A percentile compares a stretch with the other conserved stretches of the same genome.
phyloP scores from a whole-genome alignment of 2,888 invertebrate genomes.

The Eucera pruinosa region DNA sequence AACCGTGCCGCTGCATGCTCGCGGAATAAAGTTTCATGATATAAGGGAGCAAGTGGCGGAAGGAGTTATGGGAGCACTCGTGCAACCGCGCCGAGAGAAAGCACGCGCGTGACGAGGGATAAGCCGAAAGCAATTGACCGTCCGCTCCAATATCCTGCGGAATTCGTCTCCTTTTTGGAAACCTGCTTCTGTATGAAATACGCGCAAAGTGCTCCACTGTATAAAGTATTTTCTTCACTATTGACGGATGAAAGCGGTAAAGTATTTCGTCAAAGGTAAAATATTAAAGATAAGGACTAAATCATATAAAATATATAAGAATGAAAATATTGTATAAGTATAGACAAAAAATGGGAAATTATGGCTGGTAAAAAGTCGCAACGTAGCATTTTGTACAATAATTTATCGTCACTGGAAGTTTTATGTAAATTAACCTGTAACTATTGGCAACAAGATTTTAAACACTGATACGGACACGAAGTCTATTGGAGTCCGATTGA shows the following conservation, averaged over 20 bases:
- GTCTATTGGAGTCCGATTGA: no score
- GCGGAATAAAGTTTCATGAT: slow-evolving; percentile 67
- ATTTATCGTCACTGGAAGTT: no score
- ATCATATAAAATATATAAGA: no score
- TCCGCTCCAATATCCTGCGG: slow-evolving; percentile 42
- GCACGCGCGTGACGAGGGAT: slow-evolving; percentile 55
- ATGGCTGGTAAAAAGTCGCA: no score
- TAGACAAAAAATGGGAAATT: no score
- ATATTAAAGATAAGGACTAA: no score
- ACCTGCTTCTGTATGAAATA: slow-evolving; percentile 50
- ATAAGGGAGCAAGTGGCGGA: slow-evolving; percentile 60
- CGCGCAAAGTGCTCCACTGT: slow-evolving; percentile 15
- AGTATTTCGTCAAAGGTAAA: no score
- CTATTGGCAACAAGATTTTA: no score
- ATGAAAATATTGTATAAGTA: neutral
- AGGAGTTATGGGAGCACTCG: slow-evolving; percentile 60
- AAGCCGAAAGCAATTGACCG: slow-evolving; percentile 65
- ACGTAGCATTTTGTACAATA: no score
- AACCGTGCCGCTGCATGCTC: slow-evolving; percentile 66
- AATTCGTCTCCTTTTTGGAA: slow-evolving; percentile 33
- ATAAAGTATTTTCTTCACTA: slow-evolving; percentile 6
- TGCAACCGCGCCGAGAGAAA: slow-evolving; percentile 51
- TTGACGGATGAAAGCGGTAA: neutral
- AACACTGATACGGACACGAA: no score
- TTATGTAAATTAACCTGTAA: no score